Evolutionary conservation across 2,797 vertebrate species (phyloP), one percentile per base, ranked within the genome.

Genomic region (Clarias platycephalus): DNA sequence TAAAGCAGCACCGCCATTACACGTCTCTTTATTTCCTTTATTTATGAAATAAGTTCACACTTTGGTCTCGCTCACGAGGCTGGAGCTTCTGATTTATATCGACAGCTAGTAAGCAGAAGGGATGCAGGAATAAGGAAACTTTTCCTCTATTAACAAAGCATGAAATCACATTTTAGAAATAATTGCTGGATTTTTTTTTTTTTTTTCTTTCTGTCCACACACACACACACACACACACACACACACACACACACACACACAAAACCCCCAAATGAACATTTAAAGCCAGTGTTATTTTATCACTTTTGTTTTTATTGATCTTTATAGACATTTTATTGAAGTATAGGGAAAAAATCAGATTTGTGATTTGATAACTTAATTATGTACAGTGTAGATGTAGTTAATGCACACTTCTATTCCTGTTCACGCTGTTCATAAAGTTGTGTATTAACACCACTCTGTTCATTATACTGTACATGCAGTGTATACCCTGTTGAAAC

Each of bases 1-100:
- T 99, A 94, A 96, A 91, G 26, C 24, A n/a, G 71, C 8, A 26
- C 26, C 55, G 20, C 44, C 3, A 12, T 24, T 26, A 13, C 76
- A 24, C 60, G 2, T 72, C 64, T 62, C 82, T 79, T 66, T 18
- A 57, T 53, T 62, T 63, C 64, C 53, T 83, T 86, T 79, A 86
- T 83, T 83, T 86, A 86, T 86, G 37, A 79, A 49, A 49, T 49
- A 49, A 37, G 37, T 24, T 40, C 57, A 55, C 64, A 60, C n/a
- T 12, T 55, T 5, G 34, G 55, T 60, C 66, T 40, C 26, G 16
- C 49, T 67, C 31, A 28, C 12, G 16, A 81, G 60, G 15, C 28
- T 68, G 37, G 24, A 60, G 16, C 34, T 18, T 57, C 22, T 10
- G 44, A 58, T 64, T 84, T 57, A 28, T 53, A 28, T 18, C 6